A percentile compares a stretch with the other conserved stretches of the same genome.
Evolutionary conservation across 2,797 vertebrate genomes (phyloP).

Genomic region (Miichthys miiuy): DNA sequence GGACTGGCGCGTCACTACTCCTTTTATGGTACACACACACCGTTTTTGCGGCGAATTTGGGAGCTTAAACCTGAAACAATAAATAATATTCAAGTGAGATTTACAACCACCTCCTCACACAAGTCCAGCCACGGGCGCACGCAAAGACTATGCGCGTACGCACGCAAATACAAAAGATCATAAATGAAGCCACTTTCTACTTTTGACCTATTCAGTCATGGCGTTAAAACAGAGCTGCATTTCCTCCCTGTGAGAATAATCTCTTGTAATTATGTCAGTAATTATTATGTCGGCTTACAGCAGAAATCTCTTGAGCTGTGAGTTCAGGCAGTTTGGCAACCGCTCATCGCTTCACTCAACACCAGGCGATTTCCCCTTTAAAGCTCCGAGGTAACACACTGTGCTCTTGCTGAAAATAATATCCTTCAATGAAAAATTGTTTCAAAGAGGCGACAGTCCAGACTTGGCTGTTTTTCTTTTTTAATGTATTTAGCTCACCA

Average conservation of each 20-base stretch:
- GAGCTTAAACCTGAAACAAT: slow-evolving; percentile 42
- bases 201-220: slow-evolving; percentile 26
- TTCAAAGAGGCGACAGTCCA: slow-evolving; percentile 40
- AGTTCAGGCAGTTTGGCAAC: slow-evolving; percentile 36
- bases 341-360: slow-evolving; percentile 50
- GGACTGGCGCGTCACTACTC: slow-evolving; percentile 74
- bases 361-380: slow-evolving; percentile 8
- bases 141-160: neutral
- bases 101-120: slow-evolving; percentile 14
- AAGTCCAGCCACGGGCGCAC: neutral
- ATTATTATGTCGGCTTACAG: slow-evolving; percentile 58
- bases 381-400: slow-evolving; percentile 25
- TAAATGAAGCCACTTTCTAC: slow-evolving; percentile 28
- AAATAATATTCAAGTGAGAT: slow-evolving; percentile 36
- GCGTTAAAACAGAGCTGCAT: slow-evolving; percentile 29
- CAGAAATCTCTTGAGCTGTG: slow-evolving; percentile 45
- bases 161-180: neutral
- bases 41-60: slow-evolving; percentile 34
- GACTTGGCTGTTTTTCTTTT: neutral
- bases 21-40: slow-evolving; percentile 65
- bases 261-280: slow-evolving; percentile 74
- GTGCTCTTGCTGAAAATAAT: slow-evolving; percentile 43
- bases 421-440: slow-evolving; percentile 44
- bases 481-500: slow-evolving; percentile 28
- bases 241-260: slow-evolving; percentile 74